phyloP scores from a whole-genome alignment of 1,140 invertebrate genomes.

The Xylocopa sonorina region DNA sequence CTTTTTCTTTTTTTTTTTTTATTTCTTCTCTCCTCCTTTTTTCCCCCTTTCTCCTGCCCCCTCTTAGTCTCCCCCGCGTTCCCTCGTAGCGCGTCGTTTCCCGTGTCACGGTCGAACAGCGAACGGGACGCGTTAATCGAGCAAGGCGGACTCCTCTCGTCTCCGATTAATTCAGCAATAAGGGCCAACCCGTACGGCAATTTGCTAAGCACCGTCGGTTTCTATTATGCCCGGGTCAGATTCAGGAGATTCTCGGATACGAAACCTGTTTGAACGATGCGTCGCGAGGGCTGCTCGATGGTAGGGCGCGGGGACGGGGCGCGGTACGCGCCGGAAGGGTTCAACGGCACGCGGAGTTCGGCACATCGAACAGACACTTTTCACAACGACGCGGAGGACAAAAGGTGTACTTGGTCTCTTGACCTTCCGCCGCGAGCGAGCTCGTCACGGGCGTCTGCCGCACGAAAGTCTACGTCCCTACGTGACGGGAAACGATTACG shows the following conservation, averaged over 20 bases:
- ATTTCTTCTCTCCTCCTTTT: too few species aligned
- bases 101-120: constrained; percentile 20
- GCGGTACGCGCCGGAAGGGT: too few species aligned
- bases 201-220: constrained; percentile 51
- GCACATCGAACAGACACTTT: constrained; percentile 60
- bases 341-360: constrained; percentile 66
- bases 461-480: constrained; percentile 1
- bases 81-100: not conserved
- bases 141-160: constrained; percentile 8
- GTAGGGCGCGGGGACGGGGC: too few species aligned
- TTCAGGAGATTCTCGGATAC: constrained; percentile 62
- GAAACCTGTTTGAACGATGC: constrained; percentile 63
- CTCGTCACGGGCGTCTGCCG: constrained; percentile 19
- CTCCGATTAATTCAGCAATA: constrained; percentile 44
- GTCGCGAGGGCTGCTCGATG: too few species aligned
- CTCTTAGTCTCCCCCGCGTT: not conserved
- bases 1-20: not conserved
- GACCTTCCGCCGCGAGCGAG: constrained; percentile 22
- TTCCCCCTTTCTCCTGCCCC: too few species aligned
- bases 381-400: constrained; percentile 57
- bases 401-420: constrained; percentile 56
- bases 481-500: constrained; percentile 37
- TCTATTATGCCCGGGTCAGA: constrained; percentile 62
- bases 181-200: constrained; percentile 44
- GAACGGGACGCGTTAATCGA: constrained; percentile 32